phyloP scores from a whole-genome alignment of 2,888 invertebrate genomes.

The Agonopterix arenella region DNA sequence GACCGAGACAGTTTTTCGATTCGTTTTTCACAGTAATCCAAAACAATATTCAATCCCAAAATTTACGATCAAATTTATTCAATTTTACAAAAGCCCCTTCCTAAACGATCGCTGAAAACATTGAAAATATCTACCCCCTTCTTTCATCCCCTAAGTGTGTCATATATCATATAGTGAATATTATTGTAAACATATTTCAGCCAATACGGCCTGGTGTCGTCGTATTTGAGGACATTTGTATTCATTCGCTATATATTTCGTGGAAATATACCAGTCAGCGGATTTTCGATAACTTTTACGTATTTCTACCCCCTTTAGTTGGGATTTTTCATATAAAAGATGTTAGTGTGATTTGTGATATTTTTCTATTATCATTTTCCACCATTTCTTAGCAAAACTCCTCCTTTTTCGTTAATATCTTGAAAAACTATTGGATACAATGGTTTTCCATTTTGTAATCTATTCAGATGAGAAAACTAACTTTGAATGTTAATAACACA shows the following conservation, averaged over 20 bases:
- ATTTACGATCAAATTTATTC: background rate
- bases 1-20: too few relatives aligned
- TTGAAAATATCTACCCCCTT: conserved; percentile 25
- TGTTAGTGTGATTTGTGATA: too few relatives aligned
- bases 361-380: too few relatives aligned
- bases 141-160: conserved; percentile 47
- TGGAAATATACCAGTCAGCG: conserved; percentile 8
- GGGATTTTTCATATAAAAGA: too few relatives aligned
- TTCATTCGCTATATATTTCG: conserved; percentile 41
- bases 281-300: conserved; percentile 10
- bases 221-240: conserved; percentile 45
- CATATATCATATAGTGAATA: conserved; percentile 38
- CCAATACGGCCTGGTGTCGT: conserved; percentile 38
- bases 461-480: too few relatives aligned
- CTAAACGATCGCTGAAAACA: conserved; percentile 6
- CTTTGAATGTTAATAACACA: too few relatives aligned
- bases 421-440: too few relatives aligned
- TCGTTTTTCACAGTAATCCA: too few relatives aligned
- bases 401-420: too few relatives aligned
- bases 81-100: background rate
- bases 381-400: too few relatives aligned
- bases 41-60: too few relatives aligned
- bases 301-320: background rate
- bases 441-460: too few relatives aligned
- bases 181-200: conserved; percentile 69